These are phyloP conservation scores for Omphaloscelis lunosa DNA, from an alignment of 2,888 invertebrate species.

Conservation along the genomic window DNA sequence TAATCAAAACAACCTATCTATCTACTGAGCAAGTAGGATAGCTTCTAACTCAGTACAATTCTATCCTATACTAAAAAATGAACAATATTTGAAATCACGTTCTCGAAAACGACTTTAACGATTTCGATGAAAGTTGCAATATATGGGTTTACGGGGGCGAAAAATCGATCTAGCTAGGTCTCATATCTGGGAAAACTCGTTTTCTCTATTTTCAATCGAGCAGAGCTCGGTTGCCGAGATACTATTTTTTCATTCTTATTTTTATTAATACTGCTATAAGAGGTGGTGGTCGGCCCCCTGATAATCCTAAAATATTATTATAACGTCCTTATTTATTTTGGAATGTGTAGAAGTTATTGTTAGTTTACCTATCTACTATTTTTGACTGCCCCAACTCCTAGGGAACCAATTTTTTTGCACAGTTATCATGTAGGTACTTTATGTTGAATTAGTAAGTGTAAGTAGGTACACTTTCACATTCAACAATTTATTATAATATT, in stretches of 20 bases:
- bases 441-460: not conserved
- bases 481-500: not conserved
- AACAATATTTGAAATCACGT: too few species aligned
- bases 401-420: not conserved
- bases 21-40: not conserved
- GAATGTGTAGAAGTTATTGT: not conserved
- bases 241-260: too few species aligned
- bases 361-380: not conserved
- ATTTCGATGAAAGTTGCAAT: too few species aligned
- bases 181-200: too few species aligned
- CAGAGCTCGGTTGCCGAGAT: too few species aligned
- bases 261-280: too few species aligned
- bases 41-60: not conserved
- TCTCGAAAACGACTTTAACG: too few species aligned
- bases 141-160: too few species aligned
- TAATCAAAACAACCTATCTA: constrained; percentile 45
- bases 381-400: not conserved
- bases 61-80: too few species aligned
- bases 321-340: not conserved
- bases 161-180: too few species aligned
- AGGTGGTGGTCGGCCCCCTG: too few species aligned
- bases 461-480: not conserved
- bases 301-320: not conserved
- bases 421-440: not conserved
- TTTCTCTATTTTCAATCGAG: too few species aligned